Percentiles rank a stretch among this genome's conserved stretches.
Evolutionary conservation across 2,113 vertebrate species (phyloP).

Genomic region (Odobenus rosmarus): DNA sequence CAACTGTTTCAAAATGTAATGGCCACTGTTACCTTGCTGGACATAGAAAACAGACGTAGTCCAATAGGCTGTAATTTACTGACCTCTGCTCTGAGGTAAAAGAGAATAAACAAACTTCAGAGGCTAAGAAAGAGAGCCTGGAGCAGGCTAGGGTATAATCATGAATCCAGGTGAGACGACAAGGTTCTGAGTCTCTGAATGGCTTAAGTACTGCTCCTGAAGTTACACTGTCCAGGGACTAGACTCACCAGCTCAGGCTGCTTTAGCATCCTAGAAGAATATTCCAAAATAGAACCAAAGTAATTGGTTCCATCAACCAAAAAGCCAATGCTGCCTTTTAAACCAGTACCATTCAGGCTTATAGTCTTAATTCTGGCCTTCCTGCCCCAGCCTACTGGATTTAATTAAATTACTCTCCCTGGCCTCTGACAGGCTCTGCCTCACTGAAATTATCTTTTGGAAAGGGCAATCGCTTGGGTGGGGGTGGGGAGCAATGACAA

Average conservation of each 20-base stretch:
- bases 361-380: not conserved
- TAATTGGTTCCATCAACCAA: not conserved
- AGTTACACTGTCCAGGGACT: not conserved
- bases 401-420: constrained; percentile 31
- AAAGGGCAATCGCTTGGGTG: not conserved
- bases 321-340: not conserved
- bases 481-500: not conserved
- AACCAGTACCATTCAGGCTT: not conserved
- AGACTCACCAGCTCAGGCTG: not conserved
- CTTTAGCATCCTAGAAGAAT: not conserved
- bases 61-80: not conserved
- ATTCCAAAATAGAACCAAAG: not conserved
- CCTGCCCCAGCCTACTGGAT: not conserved
- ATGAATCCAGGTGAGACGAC: not conserved
- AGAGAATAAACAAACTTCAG: not conserved
- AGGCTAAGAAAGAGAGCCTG: not conserved
- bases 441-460: not conserved
- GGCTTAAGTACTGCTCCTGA: not conserved
- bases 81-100: not conserved
- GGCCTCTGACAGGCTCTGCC: not conserved
- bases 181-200: not conserved
- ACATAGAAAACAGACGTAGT: not conserved
- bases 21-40: not conserved
- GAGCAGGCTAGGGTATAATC: not conserved
- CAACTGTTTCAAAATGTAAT: not conserved